These are phyloP conservation scores for Tolmerus cingulatus DNA, from an alignment of 2,888 invertebrate species.

Conservation along the genomic window DNA sequence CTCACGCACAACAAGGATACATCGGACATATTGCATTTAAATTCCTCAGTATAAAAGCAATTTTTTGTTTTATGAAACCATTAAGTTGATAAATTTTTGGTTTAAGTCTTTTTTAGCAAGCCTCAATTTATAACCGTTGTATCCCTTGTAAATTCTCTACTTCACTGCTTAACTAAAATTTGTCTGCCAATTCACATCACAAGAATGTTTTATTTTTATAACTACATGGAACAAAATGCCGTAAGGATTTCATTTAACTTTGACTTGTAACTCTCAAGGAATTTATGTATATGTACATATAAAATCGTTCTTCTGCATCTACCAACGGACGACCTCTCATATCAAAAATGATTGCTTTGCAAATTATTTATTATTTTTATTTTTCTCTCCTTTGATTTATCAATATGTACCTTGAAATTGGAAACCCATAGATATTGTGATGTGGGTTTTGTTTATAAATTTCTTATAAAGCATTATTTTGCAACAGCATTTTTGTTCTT, in stretches of 20 bases:
- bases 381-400: neutral
- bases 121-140: neutral
- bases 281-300: too few species aligned
- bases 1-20: neutral
- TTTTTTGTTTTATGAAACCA: neutral
- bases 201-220: neutral
- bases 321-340: neutral
- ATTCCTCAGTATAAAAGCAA: neutral
- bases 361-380: neutral
- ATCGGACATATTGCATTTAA: neutral
- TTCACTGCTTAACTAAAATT: neutral
- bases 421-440: neutral
- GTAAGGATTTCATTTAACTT: neutral
- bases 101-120: neutral
- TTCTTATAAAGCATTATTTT: neutral
- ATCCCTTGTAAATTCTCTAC: neutral
- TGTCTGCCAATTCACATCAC: neutral
- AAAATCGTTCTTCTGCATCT: neutral
- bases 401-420: neutral
- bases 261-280: neutral
- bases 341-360: neutral
- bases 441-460: neutral
- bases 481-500: neutral
- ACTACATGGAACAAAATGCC: neutral
- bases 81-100: neutral